These are phyloP conservation scores for Hirtodrosophila histrioides DNA, from an alignment of 2,888 invertebrate species.

Conservation along the genomic window DNA sequence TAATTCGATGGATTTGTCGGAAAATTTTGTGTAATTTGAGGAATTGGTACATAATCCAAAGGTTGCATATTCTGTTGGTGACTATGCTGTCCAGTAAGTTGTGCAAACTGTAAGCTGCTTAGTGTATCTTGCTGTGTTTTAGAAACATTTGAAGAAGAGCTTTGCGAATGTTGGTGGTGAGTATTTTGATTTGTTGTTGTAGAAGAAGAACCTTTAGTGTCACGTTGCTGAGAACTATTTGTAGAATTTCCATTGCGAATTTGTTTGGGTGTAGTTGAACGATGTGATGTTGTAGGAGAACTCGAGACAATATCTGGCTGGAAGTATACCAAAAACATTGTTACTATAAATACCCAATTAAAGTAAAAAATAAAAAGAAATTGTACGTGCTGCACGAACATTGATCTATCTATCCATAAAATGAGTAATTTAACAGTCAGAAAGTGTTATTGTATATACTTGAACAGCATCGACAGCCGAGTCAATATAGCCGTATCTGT, in stretches of 20 bases:
- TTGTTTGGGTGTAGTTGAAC: constrained; percentile 83
- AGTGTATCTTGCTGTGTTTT: constrained; percentile 83
- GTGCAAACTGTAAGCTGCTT: constrained; percentile 77
- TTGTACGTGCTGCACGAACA: too few species aligned
- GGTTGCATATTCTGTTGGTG: constrained; percentile 85
- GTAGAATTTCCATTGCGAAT: constrained; percentile 76
- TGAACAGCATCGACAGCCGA: too few species aligned
- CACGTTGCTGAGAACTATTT: constrained; percentile 75
- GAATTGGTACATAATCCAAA: constrained; percentile 83
- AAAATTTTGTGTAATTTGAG: constrained; percentile 86
- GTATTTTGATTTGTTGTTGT: constrained; percentile 59
- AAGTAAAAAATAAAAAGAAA: neutral
- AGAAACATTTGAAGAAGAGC: constrained; percentile 72
- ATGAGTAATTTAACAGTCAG: too few species aligned
- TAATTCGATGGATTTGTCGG: constrained; percentile 86
- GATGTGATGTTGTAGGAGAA: constrained; percentile 71
- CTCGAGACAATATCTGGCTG: constrained; percentile 73
- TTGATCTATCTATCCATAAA: too few species aligned
- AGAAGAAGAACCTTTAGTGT: constrained; percentile 78
- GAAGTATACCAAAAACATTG: constrained; percentile 1
- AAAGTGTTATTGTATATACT: too few species aligned
- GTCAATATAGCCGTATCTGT: too few species aligned
- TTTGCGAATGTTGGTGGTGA: constrained; percentile 74
- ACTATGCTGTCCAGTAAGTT: constrained; percentile 72
- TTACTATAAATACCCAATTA: neutral